These are phyloP conservation scores for Drosophila paulistorum DNA, from an alignment of 1,140 invertebrate genomes.

Conservation along the genomic window DNA sequence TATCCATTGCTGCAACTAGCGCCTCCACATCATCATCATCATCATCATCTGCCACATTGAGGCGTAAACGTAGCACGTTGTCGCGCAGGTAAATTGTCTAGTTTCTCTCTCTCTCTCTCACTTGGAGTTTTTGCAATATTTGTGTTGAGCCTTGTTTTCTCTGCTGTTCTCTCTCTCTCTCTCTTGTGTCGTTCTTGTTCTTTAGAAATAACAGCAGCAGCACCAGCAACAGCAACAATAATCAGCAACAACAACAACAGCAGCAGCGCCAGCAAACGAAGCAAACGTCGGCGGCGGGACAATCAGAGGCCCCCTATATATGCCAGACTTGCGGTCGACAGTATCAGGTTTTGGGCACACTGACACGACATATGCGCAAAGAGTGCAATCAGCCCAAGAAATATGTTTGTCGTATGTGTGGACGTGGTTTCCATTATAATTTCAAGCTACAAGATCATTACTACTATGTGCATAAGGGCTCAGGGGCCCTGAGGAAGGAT, in stretches of 20 bases:
- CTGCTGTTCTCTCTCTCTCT: background rate
- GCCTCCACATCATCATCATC: constrained; percentile 4
- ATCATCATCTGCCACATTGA: constrained; percentile 43
- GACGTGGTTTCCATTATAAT: constrained; percentile 84
- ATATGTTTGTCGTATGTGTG: constrained; percentile 83
- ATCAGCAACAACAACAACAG: constrained; percentile 5
- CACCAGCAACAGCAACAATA: background rate
- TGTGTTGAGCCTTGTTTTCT: background rate
- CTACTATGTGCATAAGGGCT: constrained; percentile 70
- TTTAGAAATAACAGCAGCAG: constrained; percentile 35
- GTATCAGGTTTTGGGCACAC: constrained; percentile 85
- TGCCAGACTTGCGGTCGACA: constrained; percentile 85
- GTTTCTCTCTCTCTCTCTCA: background rate
- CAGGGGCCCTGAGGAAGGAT: constrained; percentile 31
- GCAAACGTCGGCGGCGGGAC: constrained; percentile 2
- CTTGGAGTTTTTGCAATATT: background rate
- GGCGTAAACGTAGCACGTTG: constrained; percentile 31
- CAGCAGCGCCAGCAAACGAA: constrained; percentile 17
- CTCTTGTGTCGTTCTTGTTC: constrained; percentile 13
- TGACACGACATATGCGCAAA: constrained; percentile 85
- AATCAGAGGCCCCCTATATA: constrained; percentile 69
- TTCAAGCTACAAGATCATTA: constrained; percentile 83
- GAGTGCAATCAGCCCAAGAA: constrained; percentile 85
- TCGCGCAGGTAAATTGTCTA: constrained; percentile 63
- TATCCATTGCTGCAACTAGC: background rate